Evolutionary conservation across 2,888 invertebrate genomes (phyloP).

Genomic region (Hemistola chrysoprasaria): DNA sequence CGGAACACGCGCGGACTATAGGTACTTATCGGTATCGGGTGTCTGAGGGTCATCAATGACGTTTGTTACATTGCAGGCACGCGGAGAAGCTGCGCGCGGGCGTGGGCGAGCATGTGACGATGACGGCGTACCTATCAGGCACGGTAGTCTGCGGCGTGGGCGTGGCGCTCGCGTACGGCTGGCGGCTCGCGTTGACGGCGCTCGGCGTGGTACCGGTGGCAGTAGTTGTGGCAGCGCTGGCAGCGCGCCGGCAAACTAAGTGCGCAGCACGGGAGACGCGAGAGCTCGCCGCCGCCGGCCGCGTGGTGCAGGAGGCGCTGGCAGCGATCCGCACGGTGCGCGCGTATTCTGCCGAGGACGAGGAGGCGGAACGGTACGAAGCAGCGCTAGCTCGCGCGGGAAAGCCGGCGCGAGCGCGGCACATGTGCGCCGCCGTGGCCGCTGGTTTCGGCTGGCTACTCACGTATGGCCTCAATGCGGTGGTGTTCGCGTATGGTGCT

Average conservation of each 20-base stretch:
- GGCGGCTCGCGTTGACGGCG: conserved; percentile 91
- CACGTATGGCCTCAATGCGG: conserved; percentile 87
- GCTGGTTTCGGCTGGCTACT: conserved; percentile 88
- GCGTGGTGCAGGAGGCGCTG: conserved; percentile 88
- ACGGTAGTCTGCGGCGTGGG: conserved; percentile 86
- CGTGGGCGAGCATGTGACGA: conserved; percentile 90
- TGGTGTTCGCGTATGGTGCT: conserved; percentile 91
- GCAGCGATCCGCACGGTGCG: conserved; percentile 77
- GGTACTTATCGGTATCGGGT: too few species aligned
- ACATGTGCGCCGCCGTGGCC: conserved; percentile 85
- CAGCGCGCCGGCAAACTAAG: too few species aligned
- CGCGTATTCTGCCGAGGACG: conserved; percentile 83
- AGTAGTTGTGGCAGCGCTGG: conserved; percentile 85
- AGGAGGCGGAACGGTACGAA: conserved; percentile 79
- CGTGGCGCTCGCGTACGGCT: conserved; percentile 89
- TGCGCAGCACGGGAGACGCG: conserved; percentile 83
- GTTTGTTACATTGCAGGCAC: too few species aligned
- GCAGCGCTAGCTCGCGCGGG: conserved; percentile 79
- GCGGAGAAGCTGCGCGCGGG: conserved; percentile 90
- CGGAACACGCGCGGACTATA: too few species aligned
- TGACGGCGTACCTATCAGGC: conserved; percentile 86
- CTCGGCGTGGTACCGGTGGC: conserved; percentile 89
- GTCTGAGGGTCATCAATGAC: too few species aligned
- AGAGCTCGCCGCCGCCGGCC: conserved; percentile 88
- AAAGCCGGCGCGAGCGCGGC: conserved; percentile 81